A percentile compares a stretch with the other conserved stretches of the same genome.
Conservation (phyloP, 2,888 invertebrate genomes). For the Agrypnus murinus region DNA sequence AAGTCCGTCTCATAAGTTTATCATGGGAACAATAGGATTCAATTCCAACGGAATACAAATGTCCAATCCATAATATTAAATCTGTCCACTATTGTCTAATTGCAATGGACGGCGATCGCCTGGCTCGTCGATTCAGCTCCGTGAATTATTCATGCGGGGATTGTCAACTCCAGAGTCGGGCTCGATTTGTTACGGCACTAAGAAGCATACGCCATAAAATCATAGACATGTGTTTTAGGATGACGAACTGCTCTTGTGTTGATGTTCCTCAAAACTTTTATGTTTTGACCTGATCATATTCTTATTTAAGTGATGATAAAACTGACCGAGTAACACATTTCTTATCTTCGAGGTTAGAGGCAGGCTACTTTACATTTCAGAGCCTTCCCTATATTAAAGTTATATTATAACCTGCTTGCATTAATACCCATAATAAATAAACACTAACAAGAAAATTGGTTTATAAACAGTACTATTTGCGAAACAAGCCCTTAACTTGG, state of each 20-base stretch:
- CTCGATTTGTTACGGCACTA: slow-evolving; percentile 61
- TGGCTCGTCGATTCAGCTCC: slow-evolving; percentile 60
- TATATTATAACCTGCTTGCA: too few relatives aligned
- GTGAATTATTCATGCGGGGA: slow-evolving; percentile 64
- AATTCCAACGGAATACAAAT: slow-evolving; percentile 68
- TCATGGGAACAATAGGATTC: slow-evolving; percentile 67
- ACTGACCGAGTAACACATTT: too few relatives aligned
- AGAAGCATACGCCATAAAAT: slow-evolving; percentile 59
- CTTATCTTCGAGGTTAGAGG: too few relatives aligned
- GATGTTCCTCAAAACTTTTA: slow-evolving; percentile 35
- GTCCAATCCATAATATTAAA: slow-evolving; percentile 69
- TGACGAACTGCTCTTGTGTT: slow-evolving; percentile 57
- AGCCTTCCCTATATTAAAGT: too few relatives aligned
- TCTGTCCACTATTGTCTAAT: slow-evolving; percentile 69
- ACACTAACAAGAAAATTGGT: too few relatives aligned
- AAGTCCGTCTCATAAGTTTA: slow-evolving; percentile 67
- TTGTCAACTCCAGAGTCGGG: slow-evolving; percentile 62
- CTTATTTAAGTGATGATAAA: too few relatives aligned
- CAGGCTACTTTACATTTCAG: too few relatives aligned
- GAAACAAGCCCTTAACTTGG: too few relatives aligned
- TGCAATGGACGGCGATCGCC: slow-evolving; percentile 67
- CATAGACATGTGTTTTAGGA: slow-evolving; percentile 61
- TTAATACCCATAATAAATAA: too few relatives aligned
- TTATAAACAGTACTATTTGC: too few relatives aligned
- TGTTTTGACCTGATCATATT: slow-evolving; percentile 32